These are phyloP conservation scores for Nyctibius grandis DNA, from an alignment of 2,797 vertebrate species.

Conservation along the genomic window DNA sequence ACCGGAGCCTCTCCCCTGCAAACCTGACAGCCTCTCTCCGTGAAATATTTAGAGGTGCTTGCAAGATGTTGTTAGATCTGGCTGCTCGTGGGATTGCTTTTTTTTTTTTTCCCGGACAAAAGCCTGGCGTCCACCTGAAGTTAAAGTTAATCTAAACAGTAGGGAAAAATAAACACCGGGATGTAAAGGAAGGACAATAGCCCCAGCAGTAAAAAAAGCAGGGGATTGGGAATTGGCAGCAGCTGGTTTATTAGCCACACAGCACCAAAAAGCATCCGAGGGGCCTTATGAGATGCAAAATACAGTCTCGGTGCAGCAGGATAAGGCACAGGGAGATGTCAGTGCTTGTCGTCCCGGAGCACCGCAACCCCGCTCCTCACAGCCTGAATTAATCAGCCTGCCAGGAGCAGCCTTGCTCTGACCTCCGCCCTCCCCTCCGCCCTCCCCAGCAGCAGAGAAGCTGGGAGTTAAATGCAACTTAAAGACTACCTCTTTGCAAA, in stretches of 20 bases:
- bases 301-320: neutral
- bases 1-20: neutral
- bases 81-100: neutral
- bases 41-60: conserved; percentile 35
- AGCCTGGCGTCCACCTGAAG: neutral
- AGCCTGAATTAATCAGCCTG: conserved; percentile 20
- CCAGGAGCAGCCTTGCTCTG: conserved; percentile 18
- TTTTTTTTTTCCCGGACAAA: neutral
- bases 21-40: neutral
- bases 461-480: neutral
- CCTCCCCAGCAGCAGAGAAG: neutral
- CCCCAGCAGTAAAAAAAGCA: neutral
- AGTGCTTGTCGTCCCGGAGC: neutral
- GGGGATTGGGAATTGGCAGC: neutral
- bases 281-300: neutral
- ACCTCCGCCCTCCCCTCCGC: neutral
- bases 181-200: conserved; percentile 1
- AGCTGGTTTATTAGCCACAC: conserved; percentile 16
- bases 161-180: neutral
- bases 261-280: neutral
- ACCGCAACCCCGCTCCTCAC: neutral
- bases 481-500: neutral
- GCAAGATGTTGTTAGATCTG: conserved; percentile 30
- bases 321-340: neutral
- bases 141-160: conserved; percentile 6